These are phyloP conservation scores for Herpailurus yagouaroundi DNA, from an alignment of 2,113 vertebrate species.

Conservation along the genomic window DNA sequence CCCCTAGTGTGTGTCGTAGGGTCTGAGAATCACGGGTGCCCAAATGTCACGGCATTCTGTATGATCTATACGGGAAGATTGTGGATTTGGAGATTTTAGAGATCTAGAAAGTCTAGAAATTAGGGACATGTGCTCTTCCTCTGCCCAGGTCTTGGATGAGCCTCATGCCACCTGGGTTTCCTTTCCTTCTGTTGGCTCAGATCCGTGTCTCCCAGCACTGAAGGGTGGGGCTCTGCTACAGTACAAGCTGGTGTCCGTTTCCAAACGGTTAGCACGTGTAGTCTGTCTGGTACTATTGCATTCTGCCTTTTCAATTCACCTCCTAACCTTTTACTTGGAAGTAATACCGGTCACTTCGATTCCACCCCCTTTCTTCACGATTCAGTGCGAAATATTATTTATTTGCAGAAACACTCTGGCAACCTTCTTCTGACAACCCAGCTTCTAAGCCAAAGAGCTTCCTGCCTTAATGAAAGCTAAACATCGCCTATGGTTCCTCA, in stretches of 20 bases:
- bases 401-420: background rate
- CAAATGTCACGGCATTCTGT: background rate
- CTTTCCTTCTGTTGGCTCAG: too few species aligned
- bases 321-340: background rate
- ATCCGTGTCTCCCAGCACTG: background rate
- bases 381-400: background rate
- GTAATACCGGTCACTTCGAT: background rate
- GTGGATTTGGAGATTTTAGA: background rate
- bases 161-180: background rate
- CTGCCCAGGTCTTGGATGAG: background rate
- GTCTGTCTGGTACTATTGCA: accelerated
- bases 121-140: background rate
- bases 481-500: background rate
- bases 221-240: too few species aligned
- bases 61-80: accelerated
- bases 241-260: background rate
- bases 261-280: background rate
- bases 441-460: background rate
- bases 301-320: background rate
- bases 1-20: accelerated
- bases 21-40: background rate
- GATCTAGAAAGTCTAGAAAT: background rate
- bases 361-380: background rate
- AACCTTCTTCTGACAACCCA: background rate
- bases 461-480: background rate